Conservation (phyloP, 2,797 vertebrate genomes). For the Sylvilagus floridanus region DNA sequence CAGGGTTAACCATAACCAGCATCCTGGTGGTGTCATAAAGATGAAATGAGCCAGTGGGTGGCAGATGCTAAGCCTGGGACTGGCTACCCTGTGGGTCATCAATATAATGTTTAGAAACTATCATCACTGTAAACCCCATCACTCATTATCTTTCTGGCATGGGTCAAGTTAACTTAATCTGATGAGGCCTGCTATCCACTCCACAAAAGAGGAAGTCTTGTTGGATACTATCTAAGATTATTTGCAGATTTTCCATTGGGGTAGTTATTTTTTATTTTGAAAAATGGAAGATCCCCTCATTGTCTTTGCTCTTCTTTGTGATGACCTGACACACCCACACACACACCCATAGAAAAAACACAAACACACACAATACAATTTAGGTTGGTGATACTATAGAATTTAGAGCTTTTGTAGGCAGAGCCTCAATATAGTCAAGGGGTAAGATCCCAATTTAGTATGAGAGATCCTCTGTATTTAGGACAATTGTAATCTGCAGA, state of each 20-base stretch:
- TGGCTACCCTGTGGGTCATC: background rate
- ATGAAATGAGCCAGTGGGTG: too few relatives aligned
- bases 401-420: background rate
- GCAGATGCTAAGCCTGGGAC: too few relatives aligned
- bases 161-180: background rate
- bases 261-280: conserved; percentile 5
- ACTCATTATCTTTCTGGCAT: background rate
- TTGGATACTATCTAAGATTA: background rate
- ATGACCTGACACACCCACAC: background rate
- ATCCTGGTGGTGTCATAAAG: background rate
- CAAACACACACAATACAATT: background rate
- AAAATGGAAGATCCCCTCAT: background rate
- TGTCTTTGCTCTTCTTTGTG: background rate
- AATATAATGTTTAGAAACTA: background rate
- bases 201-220: background rate
- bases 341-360: background rate
- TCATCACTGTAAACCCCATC: background rate
- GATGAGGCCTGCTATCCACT: background rate
- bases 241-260: background rate
- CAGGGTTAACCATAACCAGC: accelerated
- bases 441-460: too few relatives aligned
- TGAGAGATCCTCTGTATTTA: background rate
- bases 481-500: background rate
- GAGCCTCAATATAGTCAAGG: background rate
- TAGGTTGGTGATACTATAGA: background rate